Evolutionary conservation across 2,797 vertebrate genomes (phyloP), one percentile per base, ranked within the genome.

Genomic region (Nannoperca obscura): DNA sequence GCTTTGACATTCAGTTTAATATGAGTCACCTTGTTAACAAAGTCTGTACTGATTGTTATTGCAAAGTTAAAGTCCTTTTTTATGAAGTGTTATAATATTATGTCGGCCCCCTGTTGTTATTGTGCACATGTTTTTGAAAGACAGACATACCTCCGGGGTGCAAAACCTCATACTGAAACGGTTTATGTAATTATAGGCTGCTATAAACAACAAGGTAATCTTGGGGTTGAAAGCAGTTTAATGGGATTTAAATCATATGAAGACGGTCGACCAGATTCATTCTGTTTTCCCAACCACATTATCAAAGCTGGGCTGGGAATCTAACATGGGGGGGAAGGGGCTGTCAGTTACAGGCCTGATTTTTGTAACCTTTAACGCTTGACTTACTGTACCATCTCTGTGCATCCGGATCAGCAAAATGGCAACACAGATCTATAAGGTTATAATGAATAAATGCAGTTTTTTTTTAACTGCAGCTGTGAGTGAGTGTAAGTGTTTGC

Each of bases 131-230:
- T 27, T 27, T 27, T 27, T 27, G 10, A 62, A 17, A 22, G 42
- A 17, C 42, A 78, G 19, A 36, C 57, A 34, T 11, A 61, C 8
- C 30, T 62, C 47, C 1, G 10, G 50, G 27, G 34, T 58, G 20
- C 57, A 57, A 22, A 55, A 59, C 5, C 14, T 6, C 34, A 60
- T 66, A 52, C 7, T 24, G 20, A 64, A 38, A 9, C 2, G 2
- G n/a, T 58, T 38, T 46, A 24, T 57, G 13, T 55, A 60, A 73
- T 65, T 59, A 58, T 30, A 80, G 50, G 44, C 59, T 65, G 20
- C 40, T 47, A n/a, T 20, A 40, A 75, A 71, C 66, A 76, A 58
- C 68, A 72, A 34, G 20, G 17, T 50, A 59, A 71, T 64, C 11
- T 59, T 7, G 60, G 44, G 40, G n/a, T 52, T 64, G 10, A 5